Base-by-base conservation (phyloP, 2,113 vertebrate species). In the Sander lucioperca region DNA sequence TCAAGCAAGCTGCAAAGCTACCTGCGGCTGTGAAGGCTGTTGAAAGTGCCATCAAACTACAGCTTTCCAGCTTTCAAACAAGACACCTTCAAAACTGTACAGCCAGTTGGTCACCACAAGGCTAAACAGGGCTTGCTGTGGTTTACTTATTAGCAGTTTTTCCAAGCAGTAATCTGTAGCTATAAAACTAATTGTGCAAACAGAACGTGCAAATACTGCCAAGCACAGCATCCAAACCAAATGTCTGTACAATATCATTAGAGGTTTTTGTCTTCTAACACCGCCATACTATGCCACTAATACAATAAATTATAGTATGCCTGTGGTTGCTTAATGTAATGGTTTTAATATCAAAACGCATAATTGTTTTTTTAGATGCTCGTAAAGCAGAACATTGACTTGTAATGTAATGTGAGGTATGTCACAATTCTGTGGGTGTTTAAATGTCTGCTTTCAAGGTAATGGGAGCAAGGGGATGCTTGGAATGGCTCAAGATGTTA, bases 181-280 rank as follows among this genome's bases (percentile, higher is more conserved):
- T 47, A 36, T 48, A 67, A 75, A 83, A 54, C 58, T 51, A 75
- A 79, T 43, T 18, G 13, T 54, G 33, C 25, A 63, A 70, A 66
- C 21, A 63, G 6, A 73, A 74, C 6, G 0, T 57, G n/a, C 25
- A 43, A 78, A 59, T 33, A 18, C 59, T 61, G 59, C 36, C 4
- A 13, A 18, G 53, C 36, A 66, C 25, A 39, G 54, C 36, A 71
- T 23, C 27, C 10, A 16, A 19, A 61, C 19, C 43, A 65, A 39
- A 66, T 27, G 47, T 47, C 19, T 56, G 11, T 45, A 30, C 18
- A 27, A 13, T n/a, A 53, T 53, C 13, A 53, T 68, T 59, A 54
- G 3, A 62, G 15, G 57, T n/a, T 7, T 50, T 19, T n/a, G 36
- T 54, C 56, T 48, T 54, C 56, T 48, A 74, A 76, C 14, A 74